Conservation (phyloP, 2,797 vertebrate species). For the Prionace glauca region DNA sequence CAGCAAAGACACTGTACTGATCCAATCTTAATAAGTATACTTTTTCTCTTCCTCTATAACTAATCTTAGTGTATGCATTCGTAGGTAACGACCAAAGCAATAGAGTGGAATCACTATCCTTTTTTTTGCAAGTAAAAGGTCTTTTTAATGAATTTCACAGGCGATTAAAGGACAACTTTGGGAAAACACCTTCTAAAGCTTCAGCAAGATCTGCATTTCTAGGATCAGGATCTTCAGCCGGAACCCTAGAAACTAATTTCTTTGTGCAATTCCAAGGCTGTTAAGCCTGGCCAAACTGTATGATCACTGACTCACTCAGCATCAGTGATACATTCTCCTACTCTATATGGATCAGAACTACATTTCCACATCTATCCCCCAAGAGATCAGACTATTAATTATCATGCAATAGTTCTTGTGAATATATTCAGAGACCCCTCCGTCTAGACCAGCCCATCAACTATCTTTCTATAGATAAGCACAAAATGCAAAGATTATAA, state of each 20-base stretch:
- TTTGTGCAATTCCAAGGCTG: neutral
- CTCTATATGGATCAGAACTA: neutral
- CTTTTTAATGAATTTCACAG: too few species aligned
- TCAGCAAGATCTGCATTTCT: neutral
- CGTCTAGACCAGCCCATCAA: neutral
- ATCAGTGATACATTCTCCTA: neutral
- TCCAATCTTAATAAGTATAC: too few species aligned
- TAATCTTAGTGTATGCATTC: too few species aligned
- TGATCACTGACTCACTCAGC: neutral
- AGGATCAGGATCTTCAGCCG: neutral
- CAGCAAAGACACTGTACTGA: too few species aligned
- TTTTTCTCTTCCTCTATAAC: too few species aligned
- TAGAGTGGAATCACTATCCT: too few species aligned
- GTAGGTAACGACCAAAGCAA: too few species aligned
- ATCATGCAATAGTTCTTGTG: neutral
- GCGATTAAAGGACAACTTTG: too few species aligned
- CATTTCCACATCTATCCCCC: neutral
- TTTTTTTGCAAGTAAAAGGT: too few species aligned
- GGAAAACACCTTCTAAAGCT: too few species aligned
- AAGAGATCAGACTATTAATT: neutral
- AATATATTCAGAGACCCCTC: neutral
- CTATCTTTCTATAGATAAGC: neutral
- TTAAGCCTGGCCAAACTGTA: neutral
- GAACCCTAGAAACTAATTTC: neutral
- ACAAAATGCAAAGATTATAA: neutral